Evolutionary conservation across 2,113 vertebrate species (phyloP).

Genomic region (Halichoeres trimaculatus): DNA sequence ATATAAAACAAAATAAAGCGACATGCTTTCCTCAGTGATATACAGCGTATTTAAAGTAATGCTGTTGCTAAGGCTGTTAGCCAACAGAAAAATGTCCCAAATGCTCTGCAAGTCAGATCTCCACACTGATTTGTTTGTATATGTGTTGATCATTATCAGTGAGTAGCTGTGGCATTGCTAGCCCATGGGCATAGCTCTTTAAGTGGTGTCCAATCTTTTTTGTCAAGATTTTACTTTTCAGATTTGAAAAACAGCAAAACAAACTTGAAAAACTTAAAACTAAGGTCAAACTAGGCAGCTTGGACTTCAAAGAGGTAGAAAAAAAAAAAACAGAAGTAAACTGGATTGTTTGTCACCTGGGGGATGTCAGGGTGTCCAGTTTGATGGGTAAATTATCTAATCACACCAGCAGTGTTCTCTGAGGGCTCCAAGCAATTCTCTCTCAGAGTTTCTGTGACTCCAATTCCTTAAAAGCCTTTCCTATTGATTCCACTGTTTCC

Average conservation of each 20-base stretch:
- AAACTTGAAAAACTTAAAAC: neutral
- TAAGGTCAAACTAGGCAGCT: conserved; percentile 54
- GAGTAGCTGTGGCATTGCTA: no score
- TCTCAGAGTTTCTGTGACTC: conserved; percentile 43
- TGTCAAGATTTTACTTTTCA: neutral
- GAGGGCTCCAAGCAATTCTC: conserved; percentile 61
- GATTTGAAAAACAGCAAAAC: neutral
- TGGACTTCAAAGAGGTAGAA: conserved; percentile 63
- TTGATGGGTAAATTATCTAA: conserved; percentile 83
- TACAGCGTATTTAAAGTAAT: no score
- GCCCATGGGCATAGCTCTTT: no score
- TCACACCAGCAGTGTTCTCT: conserved; percentile 64
- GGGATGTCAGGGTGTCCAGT: conserved; percentile 69
- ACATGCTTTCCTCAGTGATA: no score
- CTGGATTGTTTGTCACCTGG: conserved; percentile 62
- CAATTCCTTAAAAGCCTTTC: conserved; percentile 57
- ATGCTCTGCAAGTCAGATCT: no score
- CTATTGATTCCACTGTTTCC: conserved; percentile 65
- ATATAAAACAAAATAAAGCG: no score
- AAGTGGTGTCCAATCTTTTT: no score
- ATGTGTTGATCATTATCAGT: no score
- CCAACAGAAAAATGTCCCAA: no score
- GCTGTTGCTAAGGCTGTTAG: no score
- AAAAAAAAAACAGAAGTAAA: neutral
- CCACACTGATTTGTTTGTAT: no score